phyloP scores from a whole-genome alignment of 2,113 vertebrate species.

The Rhadina sibilatrix region DNA sequence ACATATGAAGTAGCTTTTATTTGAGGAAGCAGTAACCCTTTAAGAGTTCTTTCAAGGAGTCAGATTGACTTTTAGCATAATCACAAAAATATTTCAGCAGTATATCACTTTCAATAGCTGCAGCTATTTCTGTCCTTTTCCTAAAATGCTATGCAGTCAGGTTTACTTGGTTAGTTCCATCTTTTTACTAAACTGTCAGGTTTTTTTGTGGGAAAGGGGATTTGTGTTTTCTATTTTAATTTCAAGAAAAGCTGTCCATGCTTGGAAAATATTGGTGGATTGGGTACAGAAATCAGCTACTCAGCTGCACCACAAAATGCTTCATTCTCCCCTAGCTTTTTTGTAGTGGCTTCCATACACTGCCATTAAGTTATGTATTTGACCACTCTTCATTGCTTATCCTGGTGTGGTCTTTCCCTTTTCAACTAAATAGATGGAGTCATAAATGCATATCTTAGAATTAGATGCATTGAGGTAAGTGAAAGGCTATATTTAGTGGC shows the following conservation, averaged over 20 bases:
- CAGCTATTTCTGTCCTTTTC: slow-evolving; percentile 59
- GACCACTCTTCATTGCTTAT: slow-evolving; percentile 73
- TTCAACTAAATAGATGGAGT: slow-evolving; percentile 71
- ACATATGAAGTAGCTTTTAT: slow-evolving; percentile 1
- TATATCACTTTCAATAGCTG: slow-evolving; percentile 29
- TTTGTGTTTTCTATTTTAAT: slow-evolving; percentile 77
- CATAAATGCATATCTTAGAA: slow-evolving; percentile 73
- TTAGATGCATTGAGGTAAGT: slow-evolving; percentile 73
- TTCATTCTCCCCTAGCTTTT: slow-evolving; percentile 67
- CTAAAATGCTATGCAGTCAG: slow-evolving; percentile 45
- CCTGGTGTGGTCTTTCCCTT: slow-evolving; percentile 78
- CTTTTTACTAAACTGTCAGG: slow-evolving; percentile 41
- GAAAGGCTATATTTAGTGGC: slow-evolving; percentile 71
- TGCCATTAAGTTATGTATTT: slow-evolving; percentile 73
- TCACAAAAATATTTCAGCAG: slow-evolving; percentile 31
- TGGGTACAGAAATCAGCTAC: slow-evolving; percentile 69
- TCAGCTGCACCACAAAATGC: slow-evolving; percentile 68
- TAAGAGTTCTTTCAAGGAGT: neutral
- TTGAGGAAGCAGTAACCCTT: slow-evolving; percentile 6
- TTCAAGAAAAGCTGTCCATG: slow-evolving; percentile 65
- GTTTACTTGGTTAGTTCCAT: slow-evolving; percentile 36
- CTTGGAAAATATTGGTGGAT: slow-evolving; percentile 73
- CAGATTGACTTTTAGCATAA: slow-evolving; percentile 1
- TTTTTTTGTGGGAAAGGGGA: slow-evolving; percentile 58
- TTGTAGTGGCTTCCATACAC: slow-evolving; percentile 76